A percentile compares a stretch with the other conserved stretches of the same genome.
Evolutionary conservation across 2,888 invertebrate genomes (phyloP).

Genomic region (Thecophora atra): DNA sequence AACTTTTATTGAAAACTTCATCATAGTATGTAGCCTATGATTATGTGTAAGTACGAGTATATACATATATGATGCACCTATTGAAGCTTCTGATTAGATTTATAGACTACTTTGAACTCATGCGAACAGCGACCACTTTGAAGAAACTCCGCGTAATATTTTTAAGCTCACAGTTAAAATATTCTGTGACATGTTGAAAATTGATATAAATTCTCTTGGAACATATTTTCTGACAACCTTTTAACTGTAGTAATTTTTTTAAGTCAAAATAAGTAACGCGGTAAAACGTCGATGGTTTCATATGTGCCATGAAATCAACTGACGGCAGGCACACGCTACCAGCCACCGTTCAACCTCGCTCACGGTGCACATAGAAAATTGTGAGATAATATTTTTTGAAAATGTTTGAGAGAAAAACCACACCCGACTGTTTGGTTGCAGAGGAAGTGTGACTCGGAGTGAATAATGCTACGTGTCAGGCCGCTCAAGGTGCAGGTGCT

Average conservation of each 20-base stretch:
- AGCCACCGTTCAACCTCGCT: not conserved
- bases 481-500: conserved; percentile 29
- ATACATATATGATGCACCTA: too few species aligned
- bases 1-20: not conserved
- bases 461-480: conserved; percentile 3
- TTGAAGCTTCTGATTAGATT: too few species aligned
- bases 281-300: not conserved
- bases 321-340: not conserved
- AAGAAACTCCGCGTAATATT: too few species aligned
- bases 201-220: not conserved
- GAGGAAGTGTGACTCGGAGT: not conserved
- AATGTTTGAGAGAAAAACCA: not conserved
- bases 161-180: not conserved
- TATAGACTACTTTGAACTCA: too few species aligned
- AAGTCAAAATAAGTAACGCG: not conserved
- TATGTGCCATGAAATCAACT: not conserved
- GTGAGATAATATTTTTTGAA: not conserved
- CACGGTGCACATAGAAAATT: not conserved
- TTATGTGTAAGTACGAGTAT: too few species aligned
- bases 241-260: not conserved
- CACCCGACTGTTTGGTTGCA: not conserved
- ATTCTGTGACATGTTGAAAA: not conserved
- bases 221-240: not conserved
- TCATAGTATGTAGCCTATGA: not conserved
- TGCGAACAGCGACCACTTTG: too few species aligned